phyloP scores from a whole-genome alignment of 2,113 vertebrate species.

The Sterna hirundo region DNA sequence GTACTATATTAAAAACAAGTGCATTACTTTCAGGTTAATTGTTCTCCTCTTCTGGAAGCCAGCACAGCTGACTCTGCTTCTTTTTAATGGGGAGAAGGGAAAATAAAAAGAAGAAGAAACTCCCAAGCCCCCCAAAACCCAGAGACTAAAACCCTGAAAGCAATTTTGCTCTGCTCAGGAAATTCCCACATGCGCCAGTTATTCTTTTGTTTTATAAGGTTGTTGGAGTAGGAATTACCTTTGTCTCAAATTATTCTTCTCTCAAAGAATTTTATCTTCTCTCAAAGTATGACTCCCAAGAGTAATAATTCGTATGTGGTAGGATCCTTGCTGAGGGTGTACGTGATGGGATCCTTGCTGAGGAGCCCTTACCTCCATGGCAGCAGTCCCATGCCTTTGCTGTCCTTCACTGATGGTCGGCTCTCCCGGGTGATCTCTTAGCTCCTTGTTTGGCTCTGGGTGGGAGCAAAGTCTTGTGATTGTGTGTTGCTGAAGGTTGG shows the following conservation, averaged over 20 bases:
- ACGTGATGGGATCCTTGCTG: background rate
- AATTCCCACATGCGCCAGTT: accelerated
- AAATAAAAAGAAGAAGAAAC: background rate
- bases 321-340: background rate
- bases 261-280: background rate
- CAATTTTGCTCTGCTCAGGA: background rate
- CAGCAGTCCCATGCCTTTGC: background rate
- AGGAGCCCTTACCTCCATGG: background rate
- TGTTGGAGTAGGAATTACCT: background rate
- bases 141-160: background rate
- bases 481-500: background rate
- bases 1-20: background rate
- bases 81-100: background rate
- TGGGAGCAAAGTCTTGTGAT: background rate
- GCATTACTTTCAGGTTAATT: background rate
- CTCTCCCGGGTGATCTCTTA: background rate
- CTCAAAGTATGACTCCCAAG: background rate
- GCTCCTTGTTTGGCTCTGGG: background rate
- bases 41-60: background rate
- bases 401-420: accelerated
- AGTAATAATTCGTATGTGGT: background rate
- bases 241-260: background rate
- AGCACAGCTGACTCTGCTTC: background rate
- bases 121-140: background rate
- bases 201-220: background rate